A percentile compares a stretch with the other conserved stretches of the same genome.
These are phyloP conservation scores for Choloepus hoffmanni DNA, from an alignment of 2,113 vertebrate genomes.

Conservation along the genomic window DNA sequence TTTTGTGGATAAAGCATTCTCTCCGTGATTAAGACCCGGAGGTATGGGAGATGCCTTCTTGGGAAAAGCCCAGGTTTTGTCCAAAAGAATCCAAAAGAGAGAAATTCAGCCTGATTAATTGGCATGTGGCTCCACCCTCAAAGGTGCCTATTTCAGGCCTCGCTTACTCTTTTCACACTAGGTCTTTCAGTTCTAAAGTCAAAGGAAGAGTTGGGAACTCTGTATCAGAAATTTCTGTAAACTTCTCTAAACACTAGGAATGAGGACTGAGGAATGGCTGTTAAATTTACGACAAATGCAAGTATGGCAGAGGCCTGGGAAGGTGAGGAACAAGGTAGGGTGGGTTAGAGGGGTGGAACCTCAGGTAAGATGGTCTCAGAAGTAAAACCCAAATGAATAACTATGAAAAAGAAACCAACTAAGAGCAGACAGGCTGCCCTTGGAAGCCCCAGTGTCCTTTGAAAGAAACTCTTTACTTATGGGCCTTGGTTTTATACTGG, in stretches of 20 bases:
- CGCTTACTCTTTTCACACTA: neutral
- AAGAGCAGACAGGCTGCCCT: neutral
- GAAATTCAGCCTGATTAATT: neutral
- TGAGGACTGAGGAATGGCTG: neutral
- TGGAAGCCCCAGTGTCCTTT: neutral
- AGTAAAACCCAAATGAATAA: neutral
- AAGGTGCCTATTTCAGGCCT: neutral
- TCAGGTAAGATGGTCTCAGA: neutral
- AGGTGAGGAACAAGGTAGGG: neutral
- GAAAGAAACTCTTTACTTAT: neutral
- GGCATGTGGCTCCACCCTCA: neutral
- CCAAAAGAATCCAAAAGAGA: neutral
- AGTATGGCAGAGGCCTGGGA: neutral
- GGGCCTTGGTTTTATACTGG: neutral
- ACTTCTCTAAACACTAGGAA: slow-evolving; percentile 4
- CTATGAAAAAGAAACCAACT: slow-evolving; percentile 7
- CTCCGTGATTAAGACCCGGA: slow-evolving; percentile 37
- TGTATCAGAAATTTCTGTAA: slow-evolving; percentile 16
- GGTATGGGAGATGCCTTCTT: neutral
- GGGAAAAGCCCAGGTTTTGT: neutral
- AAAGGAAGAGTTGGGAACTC: slow-evolving; percentile 7
- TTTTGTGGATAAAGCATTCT: slow-evolving; percentile 18
- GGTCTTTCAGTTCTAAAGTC: neutral
- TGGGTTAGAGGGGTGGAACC: neutral
- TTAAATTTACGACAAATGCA: neutral